Percentiles rank a stretch among this genome's conserved stretches.
Conservation (phyloP, 2,888 invertebrate genomes). For the Orthonychiurus folsomi region DNA sequence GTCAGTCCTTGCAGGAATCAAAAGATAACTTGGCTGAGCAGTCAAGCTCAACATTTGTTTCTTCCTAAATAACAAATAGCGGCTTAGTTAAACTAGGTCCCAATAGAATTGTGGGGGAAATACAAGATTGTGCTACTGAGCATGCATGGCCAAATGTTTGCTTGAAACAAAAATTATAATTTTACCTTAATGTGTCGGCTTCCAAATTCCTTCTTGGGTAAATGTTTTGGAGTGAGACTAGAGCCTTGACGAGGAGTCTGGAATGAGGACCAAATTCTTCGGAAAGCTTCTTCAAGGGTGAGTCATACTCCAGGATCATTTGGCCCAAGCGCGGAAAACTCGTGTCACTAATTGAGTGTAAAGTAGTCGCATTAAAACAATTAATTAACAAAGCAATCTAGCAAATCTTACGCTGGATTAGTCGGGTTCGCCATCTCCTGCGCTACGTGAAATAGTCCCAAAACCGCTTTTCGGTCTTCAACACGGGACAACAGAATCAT, state of each 20-base stretch:
- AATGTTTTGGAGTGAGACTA: constrained; percentile 77
- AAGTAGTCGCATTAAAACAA: not conserved
- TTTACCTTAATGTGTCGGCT: constrained; percentile 38
- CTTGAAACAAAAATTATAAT: not conserved
- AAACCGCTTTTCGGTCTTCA: constrained; percentile 92
- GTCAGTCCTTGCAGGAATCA: constrained; percentile 89
- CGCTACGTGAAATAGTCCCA: constrained; percentile 95
- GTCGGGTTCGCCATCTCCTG: constrained; percentile 80
- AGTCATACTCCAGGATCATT: constrained; percentile 95
- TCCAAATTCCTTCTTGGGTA: constrained; percentile 71
- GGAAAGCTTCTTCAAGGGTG: constrained; percentile 84
- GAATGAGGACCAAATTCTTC: constrained; percentile 96
- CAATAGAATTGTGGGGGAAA: too few relatives aligned
- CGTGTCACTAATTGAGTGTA: constrained; percentile 58
- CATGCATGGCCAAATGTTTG: not conserved
- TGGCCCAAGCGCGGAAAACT: constrained; percentile 94
- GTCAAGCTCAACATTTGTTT: constrained; percentile 88
- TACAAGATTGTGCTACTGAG: too few relatives aligned
- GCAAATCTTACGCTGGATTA: constrained; percentile 53
- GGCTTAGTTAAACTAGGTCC: too few relatives aligned
- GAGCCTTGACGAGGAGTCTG: constrained; percentile 71
- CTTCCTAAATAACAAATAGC: constrained; percentile 52
- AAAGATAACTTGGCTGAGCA: constrained; percentile 83
- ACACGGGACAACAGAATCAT: constrained; percentile 97
- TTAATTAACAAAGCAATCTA: constrained; percentile 7